A percentile compares a stretch with the other conserved stretches of the same genome.
Evolutionary conservation across 2,888 invertebrate species (phyloP).

Genomic region (Drosophila recens): DNA sequence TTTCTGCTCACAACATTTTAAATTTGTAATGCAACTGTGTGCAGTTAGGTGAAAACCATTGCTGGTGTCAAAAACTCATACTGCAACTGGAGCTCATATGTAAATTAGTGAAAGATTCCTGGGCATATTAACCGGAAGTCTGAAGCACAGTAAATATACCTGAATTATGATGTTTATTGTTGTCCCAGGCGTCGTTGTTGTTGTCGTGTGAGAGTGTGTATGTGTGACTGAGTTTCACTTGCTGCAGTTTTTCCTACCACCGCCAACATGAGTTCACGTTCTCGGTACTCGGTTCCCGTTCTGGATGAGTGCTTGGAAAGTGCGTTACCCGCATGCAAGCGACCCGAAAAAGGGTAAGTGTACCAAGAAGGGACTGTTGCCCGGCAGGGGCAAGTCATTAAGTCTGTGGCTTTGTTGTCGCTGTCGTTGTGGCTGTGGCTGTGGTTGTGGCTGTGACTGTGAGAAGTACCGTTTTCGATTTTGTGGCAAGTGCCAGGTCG

Average conservation of each 20-base stretch:
- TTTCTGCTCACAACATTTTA: conserved; percentile 1
- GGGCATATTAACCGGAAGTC: conserved; percentile 68
- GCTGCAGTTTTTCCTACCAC: conserved; percentile 34
- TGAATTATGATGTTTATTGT: conserved; percentile 71
- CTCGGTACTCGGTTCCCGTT: conserved; percentile 56
- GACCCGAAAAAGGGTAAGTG: conserved; percentile 37
- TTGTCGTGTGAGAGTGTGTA: conserved; percentile 6
- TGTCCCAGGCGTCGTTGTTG: conserved; percentile 17
- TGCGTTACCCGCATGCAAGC: conserved; percentile 66
- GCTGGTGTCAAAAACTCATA: conserved; percentile 21
- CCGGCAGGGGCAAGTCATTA: conserved; percentile 61
- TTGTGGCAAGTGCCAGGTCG: conserved; percentile 56
- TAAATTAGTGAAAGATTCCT: conserved; percentile 55
- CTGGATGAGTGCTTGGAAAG: conserved; percentile 72
- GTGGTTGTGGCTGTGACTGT: conserved; percentile 29
- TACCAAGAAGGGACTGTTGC: conserved; percentile 20
- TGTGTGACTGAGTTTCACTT: conserved; percentile 18
- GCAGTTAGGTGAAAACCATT: conserved; percentile 4
- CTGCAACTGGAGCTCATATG: conserved; percentile 40
- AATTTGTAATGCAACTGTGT: not conserved
- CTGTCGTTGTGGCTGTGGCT: conserved; percentile 39
- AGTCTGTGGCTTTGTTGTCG: conserved; percentile 52
- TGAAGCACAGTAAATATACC: conserved; percentile 70
- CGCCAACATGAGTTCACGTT: conserved; percentile 31
- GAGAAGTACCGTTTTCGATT: conserved; percentile 65